These are phyloP conservation scores for Rotaria sp. DNA, from an alignment of 2,888 invertebrate species.

Conservation along the genomic window DNA sequence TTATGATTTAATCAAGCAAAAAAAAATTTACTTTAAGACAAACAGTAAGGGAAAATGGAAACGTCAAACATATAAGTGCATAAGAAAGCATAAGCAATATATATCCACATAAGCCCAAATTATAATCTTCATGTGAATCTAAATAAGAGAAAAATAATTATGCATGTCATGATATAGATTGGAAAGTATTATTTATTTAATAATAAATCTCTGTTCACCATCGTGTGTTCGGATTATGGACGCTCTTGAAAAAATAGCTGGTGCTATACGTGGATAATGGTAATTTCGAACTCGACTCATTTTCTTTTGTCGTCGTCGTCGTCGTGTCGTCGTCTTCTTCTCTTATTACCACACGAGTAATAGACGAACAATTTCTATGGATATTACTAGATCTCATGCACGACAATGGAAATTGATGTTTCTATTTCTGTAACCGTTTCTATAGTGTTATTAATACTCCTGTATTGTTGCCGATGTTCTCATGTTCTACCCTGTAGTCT, in stretches of 20 bases:
- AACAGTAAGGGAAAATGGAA: slow-evolving; percentile 39
- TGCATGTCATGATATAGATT: neutral
- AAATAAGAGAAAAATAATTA: neutral
- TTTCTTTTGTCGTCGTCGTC: neutral
- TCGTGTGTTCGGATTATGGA: neutral
- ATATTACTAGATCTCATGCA: neutral
- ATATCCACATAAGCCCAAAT: slow-evolving; percentile 54
- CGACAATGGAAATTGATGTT: neutral
- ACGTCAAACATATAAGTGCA: slow-evolving; percentile 36
- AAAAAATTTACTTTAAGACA: slow-evolving; percentile 33
- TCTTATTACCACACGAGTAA: neutral
- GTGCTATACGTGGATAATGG: neutral
- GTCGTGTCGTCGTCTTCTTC: neutral
- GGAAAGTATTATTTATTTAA: neutral
- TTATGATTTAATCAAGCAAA: neutral
- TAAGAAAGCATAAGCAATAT: slow-evolving; percentile 37
- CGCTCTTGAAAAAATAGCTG: neutral
- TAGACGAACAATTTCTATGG: neutral
- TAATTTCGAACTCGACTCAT: neutral
- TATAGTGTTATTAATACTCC: neutral
- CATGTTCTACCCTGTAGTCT: neutral
- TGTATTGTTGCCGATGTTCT: neutral
- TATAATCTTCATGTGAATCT: slow-evolving; percentile 12
- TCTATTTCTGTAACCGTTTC: neutral
- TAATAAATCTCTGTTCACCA: neutral